phyloP scores from a whole-genome alignment of 2,797 vertebrate species.

The Pteronotus mesoamericanus region DNA sequence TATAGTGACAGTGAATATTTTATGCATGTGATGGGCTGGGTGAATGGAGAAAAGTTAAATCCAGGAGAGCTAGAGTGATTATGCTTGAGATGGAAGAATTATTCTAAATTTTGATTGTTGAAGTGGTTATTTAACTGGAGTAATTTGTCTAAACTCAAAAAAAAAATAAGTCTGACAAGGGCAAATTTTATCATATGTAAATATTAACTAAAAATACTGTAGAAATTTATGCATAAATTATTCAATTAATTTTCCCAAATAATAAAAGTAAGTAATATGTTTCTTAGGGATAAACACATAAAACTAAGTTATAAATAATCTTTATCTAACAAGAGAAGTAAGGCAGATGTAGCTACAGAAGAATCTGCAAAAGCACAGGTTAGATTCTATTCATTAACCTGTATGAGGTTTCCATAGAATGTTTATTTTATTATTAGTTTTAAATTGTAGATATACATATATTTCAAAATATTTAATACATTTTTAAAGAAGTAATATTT shows the following conservation, averaged over 20 bases:
- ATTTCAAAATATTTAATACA: background rate
- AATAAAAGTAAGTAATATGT: background rate
- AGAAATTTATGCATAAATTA: background rate
- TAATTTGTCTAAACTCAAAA: background rate
- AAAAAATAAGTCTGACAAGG: background rate
- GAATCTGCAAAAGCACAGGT: background rate
- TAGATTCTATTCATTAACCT: background rate
- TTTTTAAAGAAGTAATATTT: background rate
- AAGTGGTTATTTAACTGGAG: background rate
- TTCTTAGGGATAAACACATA: background rate
- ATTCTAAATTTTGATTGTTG: background rate
- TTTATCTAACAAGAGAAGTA: background rate
- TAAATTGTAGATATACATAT: background rate
- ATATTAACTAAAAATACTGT: background rate
- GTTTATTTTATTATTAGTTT: background rate
- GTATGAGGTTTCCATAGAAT: background rate
- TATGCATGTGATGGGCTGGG: background rate
- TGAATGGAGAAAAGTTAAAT: background rate
- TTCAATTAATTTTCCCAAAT: background rate
- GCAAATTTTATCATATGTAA: background rate
- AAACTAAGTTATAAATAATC: background rate
- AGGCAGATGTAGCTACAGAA: background rate
- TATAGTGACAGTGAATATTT: background rate
- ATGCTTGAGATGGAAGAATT: background rate
- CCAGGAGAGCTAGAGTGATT: background rate